Base-by-base conservation (phyloP, 2,888 invertebrate species). In the Lochmaea capreae region DNA sequence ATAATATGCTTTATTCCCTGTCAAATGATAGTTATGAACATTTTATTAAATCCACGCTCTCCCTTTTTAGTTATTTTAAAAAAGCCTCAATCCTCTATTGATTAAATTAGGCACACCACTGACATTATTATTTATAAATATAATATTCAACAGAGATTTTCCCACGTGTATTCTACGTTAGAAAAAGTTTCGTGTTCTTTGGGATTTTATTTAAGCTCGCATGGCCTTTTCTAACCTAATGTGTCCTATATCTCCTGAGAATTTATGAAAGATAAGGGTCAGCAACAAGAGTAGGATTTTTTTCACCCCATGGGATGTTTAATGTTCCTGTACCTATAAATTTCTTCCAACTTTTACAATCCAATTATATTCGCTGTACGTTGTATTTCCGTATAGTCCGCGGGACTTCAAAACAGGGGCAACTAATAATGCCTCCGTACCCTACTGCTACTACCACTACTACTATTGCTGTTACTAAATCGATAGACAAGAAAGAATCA, bases 241-340 rank as follows among this genome's bases (percentile, higher is more conserved):
- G 57, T 11, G 57, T 11, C 22, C 22, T 16, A 22, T 57, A 8
- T 39, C 11, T 57, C 57, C 11, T 11, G 57, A 57, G 22, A 57
- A 57, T 57, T 57, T 57, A 22, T 57, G 57, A 57, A 22, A 22
- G 57, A 57, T 57, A 57, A 57, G 57, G 57, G 57, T 22, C 22
- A 12, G 18, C 57, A 16, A 22, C n/a, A 22, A 16, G 16, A 57
- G 57, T 57, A 9, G 57, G 57, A 18, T 57, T 57, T 22, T 22
- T 57, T 54, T 16, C 4, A 57, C 18, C 57, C 22, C 57, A 57
- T 57, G 57, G 57, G 57, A 18, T n/a, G n/a, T 57, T 22, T 57
- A 22, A 57, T 57, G 16, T 14, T 18, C 22, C 57, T 57, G 57
- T 16, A 57, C 4, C 22, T 57, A 57, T 22, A 57, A 57, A 57